Evolutionary conservation across 1,140 invertebrate genomes (phyloP).

Genomic region (Platorchestia sp.): DNA sequence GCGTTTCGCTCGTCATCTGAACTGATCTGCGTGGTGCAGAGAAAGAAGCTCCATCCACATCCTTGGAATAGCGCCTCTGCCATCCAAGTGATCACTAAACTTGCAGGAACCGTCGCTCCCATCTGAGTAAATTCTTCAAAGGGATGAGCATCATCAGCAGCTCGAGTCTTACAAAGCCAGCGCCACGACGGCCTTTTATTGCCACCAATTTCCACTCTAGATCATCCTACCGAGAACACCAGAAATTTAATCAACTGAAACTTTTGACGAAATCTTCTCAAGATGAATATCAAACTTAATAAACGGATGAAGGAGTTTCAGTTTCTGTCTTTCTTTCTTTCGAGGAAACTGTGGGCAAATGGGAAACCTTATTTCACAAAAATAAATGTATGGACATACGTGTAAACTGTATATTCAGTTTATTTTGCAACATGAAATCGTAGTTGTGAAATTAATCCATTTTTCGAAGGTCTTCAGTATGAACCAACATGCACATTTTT

Average conservation of each 20-base stretch:
- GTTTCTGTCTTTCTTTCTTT: too few species aligned
- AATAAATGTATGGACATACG: not conserved
- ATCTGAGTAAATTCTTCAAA: conserved; percentile 2
- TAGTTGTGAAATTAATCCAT: not conserved
- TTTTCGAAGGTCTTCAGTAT: not conserved
- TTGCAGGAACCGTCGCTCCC: not conserved
- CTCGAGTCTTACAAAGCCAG: not conserved
- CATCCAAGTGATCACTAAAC: not conserved
- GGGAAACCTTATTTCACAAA: not conserved
- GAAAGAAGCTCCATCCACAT: not conserved
- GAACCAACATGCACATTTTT: not conserved
- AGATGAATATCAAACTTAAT: not conserved
- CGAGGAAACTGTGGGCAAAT: too few species aligned
- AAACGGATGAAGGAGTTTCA: not conserved
- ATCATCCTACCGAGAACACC: not conserved
- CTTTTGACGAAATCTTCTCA: not conserved
- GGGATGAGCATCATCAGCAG: not conserved
- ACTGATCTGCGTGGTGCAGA: not conserved
- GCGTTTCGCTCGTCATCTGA: not conserved
- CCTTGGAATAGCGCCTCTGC: not conserved
- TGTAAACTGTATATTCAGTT: not conserved
- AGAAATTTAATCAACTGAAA: not conserved
- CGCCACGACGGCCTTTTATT: not conserved
- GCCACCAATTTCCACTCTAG: not conserved
- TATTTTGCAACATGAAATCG: not conserved